phyloP scores from a whole-genome alignment of 2,888 invertebrate genomes.

The Ectemnius cavifrons region DNA sequence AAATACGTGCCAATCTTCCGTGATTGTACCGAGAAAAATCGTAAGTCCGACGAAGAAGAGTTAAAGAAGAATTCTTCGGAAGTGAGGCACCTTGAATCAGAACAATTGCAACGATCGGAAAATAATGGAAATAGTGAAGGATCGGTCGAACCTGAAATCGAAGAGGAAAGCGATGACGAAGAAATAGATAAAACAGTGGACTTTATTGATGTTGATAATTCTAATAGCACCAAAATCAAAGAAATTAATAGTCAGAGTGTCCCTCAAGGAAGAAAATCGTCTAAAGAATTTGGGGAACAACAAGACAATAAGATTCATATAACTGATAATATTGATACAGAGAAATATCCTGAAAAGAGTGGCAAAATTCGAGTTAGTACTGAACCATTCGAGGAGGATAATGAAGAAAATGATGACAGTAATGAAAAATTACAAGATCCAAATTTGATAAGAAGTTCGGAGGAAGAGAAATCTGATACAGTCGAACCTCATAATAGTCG shows the following conservation, averaged over 20 bases:
- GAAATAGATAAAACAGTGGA: too few relatives aligned
- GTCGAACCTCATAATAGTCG: conserved; percentile 12
- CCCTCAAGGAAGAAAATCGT: conserved; percentile 5
- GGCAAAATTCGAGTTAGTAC: background rate
- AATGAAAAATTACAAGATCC: background rate
- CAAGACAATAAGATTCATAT: conserved; percentile 52
- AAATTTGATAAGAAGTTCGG: background rate
- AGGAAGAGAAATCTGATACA: conserved; percentile 22
- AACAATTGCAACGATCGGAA: too few relatives aligned
- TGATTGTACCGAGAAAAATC: conserved; percentile 42
- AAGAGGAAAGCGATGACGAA: too few relatives aligned
- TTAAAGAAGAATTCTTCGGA: too few relatives aligned
- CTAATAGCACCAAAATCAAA: background rate
- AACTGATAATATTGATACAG: conserved; percentile 16
- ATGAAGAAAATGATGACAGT: too few relatives aligned
- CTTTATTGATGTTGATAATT: too few relatives aligned
- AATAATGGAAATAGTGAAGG: too few relatives aligned
- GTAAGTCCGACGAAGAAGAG: too few relatives aligned
- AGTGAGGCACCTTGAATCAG: too few relatives aligned
- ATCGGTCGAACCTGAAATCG: too few relatives aligned
- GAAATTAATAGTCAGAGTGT: conserved; percentile 41
- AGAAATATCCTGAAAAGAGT: background rate
- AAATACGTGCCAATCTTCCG: conserved; percentile 43
- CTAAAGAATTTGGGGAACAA: background rate
- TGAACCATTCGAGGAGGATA: background rate